Evolutionary conservation across 2,113 vertebrate genomes (phyloP).

Genomic region (Myodes glareolus): DNA sequence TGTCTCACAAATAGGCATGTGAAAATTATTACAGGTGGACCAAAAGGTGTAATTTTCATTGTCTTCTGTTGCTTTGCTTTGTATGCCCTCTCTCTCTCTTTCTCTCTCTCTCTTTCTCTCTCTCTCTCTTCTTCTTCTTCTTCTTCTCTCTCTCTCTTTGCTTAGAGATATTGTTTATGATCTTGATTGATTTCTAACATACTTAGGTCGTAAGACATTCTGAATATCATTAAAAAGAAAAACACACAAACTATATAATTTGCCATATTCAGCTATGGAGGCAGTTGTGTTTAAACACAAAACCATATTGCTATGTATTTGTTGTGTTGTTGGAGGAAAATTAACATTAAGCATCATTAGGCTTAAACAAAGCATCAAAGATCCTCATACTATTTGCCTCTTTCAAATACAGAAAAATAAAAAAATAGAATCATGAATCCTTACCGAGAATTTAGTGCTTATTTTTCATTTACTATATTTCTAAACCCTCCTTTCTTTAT

Average conservation of each 20-base stretch:
- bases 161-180: background rate
- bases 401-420: background rate
- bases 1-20: background rate
- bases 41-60: background rate
- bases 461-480: constrained; percentile 14
- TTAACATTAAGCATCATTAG: background rate
- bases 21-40: background rate
- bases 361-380: background rate
- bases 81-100: background rate
- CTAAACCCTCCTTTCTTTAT: background rate
- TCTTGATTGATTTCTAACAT: background rate
- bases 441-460: constrained; percentile 25
- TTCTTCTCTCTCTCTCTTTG: background rate
- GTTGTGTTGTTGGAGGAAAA: background rate
- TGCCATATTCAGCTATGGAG: background rate
- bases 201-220: background rate
- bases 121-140: background rate
- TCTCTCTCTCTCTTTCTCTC: too few relatives aligned
- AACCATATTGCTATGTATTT: background rate
- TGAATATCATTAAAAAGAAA: background rate
- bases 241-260: background rate
- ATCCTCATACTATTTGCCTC: background rate
- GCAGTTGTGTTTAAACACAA: background rate
- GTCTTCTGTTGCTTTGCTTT: background rate
- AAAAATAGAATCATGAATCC: background rate